phyloP scores from a whole-genome alignment of 2,113 vertebrate genomes.

The Brachirus orientalis region DNA sequence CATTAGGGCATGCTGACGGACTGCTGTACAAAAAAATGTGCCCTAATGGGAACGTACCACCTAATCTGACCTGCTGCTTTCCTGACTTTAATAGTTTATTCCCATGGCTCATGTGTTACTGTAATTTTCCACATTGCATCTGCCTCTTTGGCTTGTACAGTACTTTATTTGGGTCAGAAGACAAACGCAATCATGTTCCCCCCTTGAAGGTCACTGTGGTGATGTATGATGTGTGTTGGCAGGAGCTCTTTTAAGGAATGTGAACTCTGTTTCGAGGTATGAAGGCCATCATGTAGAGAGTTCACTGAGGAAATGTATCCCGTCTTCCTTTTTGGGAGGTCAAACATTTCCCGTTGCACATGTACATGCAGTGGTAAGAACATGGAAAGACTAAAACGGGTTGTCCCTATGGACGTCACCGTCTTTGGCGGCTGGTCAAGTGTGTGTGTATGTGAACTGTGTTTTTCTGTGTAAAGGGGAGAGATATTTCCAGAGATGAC shows the following conservation, averaged over 20 bases:
- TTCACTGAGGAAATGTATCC: slow-evolving; percentile 60
- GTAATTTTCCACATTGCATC: slow-evolving; percentile 3
- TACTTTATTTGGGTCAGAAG: neutral
- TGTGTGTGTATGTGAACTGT: neutral
- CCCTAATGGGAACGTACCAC: slow-evolving; percentile 18
- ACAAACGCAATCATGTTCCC: neutral
- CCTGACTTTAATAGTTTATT: slow-evolving; percentile 22
- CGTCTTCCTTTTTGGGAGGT: slow-evolving; percentile 62
- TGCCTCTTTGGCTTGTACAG: too few relatives aligned
- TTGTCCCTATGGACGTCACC: slow-evolving; percentile 17
- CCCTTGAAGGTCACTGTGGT: slow-evolving; percentile 5
- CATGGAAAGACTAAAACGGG: slow-evolving; percentile 27
- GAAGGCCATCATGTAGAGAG: slow-evolving; percentile 8
- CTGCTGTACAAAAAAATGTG: slow-evolving; percentile 1
- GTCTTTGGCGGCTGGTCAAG: slow-evolving; percentile 64
- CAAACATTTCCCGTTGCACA: slow-evolving; percentile 73
- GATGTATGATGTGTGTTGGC: slow-evolving; percentile 37
- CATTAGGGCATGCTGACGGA: neutral
- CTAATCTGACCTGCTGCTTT: slow-evolving; percentile 29
- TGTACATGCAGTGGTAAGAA: slow-evolving; percentile 47
- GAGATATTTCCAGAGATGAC: slow-evolving; percentile 42
- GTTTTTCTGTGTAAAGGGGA: neutral
- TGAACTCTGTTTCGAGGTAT: slow-evolving; percentile 17
- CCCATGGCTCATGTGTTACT: neutral
- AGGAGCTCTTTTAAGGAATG: slow-evolving; percentile 49